phyloP scores from a whole-genome alignment of 2,113 vertebrate species.

The Puma concolor region DNA sequence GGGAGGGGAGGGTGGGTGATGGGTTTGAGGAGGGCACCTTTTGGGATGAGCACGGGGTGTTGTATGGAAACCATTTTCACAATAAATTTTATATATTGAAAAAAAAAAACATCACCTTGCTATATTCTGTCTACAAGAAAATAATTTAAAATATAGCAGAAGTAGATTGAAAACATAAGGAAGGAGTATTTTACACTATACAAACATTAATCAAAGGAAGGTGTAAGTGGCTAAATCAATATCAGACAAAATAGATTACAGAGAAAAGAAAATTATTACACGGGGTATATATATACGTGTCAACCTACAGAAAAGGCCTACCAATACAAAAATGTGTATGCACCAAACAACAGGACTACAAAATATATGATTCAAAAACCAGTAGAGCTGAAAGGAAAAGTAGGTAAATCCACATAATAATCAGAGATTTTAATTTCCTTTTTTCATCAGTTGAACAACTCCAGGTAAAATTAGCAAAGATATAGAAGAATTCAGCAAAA shows the following conservation, averaged over 20 bases:
- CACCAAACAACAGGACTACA: not conserved
- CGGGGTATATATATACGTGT: not conserved
- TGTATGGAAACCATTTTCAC: no score
- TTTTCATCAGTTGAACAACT: not conserved
- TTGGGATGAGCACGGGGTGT: no score
- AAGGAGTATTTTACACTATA: not conserved
- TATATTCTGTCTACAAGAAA: not conserved
- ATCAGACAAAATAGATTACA: not conserved
- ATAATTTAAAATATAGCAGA: not conserved
- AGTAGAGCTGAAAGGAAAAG: not conserved
- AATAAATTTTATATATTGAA: no score
- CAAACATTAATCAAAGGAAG: not conserved
- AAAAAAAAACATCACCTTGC: not conserved
- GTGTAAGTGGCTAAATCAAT: not conserved
- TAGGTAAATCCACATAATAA: not conserved
- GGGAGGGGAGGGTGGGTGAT: no score
- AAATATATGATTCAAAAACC: not conserved
- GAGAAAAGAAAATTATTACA: not conserved
- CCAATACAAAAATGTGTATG: not conserved
- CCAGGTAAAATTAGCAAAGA: not conserved
- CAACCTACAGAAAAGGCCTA: not conserved
- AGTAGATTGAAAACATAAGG: not conserved
- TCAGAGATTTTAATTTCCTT: not conserved
- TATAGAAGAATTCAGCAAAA: not conserved
- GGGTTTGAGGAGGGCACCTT: no score